Conservation (phyloP, 2,888 invertebrate species). For the Acleris emargana region DNA sequence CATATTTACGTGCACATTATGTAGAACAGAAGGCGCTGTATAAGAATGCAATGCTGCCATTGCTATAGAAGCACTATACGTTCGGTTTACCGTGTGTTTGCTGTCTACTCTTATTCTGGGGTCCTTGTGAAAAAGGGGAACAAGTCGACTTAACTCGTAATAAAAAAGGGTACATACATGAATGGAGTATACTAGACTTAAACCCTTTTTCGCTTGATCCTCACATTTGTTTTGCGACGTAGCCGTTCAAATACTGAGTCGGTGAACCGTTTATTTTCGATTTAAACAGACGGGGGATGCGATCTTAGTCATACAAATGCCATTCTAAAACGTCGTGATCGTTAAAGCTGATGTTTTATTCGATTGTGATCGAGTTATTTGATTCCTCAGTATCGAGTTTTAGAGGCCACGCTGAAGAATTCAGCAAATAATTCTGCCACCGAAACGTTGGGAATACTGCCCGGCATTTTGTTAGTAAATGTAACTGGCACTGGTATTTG, state of each 20-base stretch:
- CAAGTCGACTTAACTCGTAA: too few relatives aligned
- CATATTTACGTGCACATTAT: too few relatives aligned
- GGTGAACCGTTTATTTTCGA: constrained; percentile 17
- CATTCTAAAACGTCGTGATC: not conserved
- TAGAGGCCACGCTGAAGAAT: not conserved
- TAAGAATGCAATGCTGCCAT: not conserved
- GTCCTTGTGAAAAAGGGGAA: too few relatives aligned
- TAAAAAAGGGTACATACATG: too few relatives aligned
- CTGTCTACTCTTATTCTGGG: constrained; percentile 29
- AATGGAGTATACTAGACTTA: too few relatives aligned
- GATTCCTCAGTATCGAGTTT: not conserved
- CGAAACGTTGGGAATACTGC: too few relatives aligned
- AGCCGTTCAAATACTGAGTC: constrained; percentile 12
- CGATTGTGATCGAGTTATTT: not conserved
- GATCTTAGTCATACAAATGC: not conserved
- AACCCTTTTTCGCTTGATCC: too few relatives aligned
- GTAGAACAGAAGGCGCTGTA: too few relatives aligned
- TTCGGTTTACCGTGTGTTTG: constrained; percentile 13
- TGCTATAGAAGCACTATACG: not conserved
- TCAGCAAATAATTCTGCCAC: too few relatives aligned
- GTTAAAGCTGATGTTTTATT: not conserved
- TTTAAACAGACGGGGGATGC: constrained; percentile 4
- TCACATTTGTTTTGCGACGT: constrained; percentile 14
- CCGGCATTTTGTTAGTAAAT: too few relatives aligned
- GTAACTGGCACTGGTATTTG: too few relatives aligned